phyloP scores from a whole-genome alignment of 2,888 invertebrate species.

The Eurois occulta region DNA sequence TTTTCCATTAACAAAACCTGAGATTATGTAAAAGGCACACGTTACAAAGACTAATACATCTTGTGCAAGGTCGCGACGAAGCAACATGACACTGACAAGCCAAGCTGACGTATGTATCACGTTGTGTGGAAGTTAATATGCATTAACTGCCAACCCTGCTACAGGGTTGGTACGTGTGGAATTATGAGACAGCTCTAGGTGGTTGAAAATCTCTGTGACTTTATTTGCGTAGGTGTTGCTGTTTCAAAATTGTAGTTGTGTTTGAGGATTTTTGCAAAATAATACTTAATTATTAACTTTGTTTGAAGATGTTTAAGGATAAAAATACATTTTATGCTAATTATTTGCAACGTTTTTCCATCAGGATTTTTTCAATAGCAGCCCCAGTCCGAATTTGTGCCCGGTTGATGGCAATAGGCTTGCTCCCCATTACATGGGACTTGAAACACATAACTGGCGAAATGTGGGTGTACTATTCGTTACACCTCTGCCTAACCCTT shows the following conservation, averaged over 20 bases:
- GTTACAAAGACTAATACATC: constrained; percentile 56
- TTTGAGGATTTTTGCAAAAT: not conserved
- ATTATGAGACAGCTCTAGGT: constrained; percentile 30
- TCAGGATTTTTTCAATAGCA: too few relatives aligned
- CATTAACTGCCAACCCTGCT: constrained; percentile 59
- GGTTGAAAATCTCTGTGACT: constrained; percentile 12
- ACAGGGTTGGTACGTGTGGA: constrained; percentile 54
- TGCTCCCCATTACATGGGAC: too few relatives aligned
- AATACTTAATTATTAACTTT: too few relatives aligned
- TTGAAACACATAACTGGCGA: too few relatives aligned
- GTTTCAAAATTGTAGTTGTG: not conserved
- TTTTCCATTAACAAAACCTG: constrained; percentile 58
- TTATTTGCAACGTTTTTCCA: too few relatives aligned
- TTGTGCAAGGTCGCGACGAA: constrained; percentile 60
- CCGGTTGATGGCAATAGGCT: too few relatives aligned
- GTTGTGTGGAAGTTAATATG: constrained; percentile 64
- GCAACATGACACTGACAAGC: constrained; percentile 64
- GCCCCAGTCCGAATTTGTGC: too few relatives aligned
- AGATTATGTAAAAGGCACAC: constrained; percentile 54
- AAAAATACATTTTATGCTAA: not conserved
- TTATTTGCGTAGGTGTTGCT: constrained; percentile 11
- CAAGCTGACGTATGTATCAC: constrained; percentile 58
- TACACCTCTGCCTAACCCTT: too few relatives aligned
- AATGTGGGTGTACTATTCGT: too few relatives aligned
- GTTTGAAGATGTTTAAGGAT: not conserved